These are phyloP conservation scores for Ctenoplectra terminalis DNA, from an alignment of 1,140 invertebrate species.

Conservation along the genomic window DNA sequence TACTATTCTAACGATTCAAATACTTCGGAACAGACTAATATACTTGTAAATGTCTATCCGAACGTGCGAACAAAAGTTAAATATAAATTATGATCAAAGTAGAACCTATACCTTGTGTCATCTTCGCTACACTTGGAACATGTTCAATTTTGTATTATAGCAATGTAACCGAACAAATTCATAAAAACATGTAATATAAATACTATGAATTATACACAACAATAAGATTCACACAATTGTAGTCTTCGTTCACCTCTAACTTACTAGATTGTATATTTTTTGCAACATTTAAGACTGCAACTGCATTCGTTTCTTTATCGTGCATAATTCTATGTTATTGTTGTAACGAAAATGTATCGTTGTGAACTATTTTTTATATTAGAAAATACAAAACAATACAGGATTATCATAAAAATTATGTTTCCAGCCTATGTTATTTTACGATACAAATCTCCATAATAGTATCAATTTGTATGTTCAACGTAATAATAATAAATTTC, in stretches of 20 bases:
- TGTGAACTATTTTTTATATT: conserved; percentile 38
- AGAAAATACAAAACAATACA: conserved; percentile 24
- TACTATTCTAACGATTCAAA: not conserved
- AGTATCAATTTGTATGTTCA: not conserved
- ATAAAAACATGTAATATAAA: conserved; percentile 28
- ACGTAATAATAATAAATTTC: too few species aligned
- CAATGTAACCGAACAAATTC: conserved; percentile 9
- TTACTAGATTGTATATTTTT: not conserved
- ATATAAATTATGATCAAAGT: not conserved
- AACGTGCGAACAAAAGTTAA: not conserved
- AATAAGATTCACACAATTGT: conserved; percentile 23
- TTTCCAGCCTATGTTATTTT: not conserved
- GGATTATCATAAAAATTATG: too few species aligned
- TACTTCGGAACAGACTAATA: conserved; percentile 33
- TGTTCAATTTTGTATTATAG: conserved; percentile 48
- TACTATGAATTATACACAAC: conserved; percentile 45
- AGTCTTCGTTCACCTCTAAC: conserved; percentile 36
- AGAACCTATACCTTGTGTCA: conserved; percentile 4
- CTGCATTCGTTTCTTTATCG: not conserved
- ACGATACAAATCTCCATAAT: not conserved
- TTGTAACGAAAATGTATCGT: conserved; percentile 8
- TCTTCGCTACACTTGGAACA: conserved; percentile 48
- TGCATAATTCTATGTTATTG: not conserved
- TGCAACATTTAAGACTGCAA: conserved; percentile 6
- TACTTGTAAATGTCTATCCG: conserved; percentile 13